phyloP scores from a whole-genome alignment of 2,797 vertebrate species.

The Mycteria americana region DNA sequence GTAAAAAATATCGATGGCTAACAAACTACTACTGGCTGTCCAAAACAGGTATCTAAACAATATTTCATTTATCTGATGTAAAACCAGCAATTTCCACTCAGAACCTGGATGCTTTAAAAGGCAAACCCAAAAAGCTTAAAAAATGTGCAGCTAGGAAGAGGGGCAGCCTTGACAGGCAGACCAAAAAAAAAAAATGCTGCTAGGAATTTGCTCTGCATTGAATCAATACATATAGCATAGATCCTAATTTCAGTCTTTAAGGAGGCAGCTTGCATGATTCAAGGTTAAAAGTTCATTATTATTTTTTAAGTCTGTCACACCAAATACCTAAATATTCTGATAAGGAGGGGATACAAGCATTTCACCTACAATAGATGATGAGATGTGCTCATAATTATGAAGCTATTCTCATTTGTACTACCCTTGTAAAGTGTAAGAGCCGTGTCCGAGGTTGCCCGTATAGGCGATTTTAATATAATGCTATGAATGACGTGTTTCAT shows the following conservation, averaged over 20 bases:
- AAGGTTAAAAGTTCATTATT: slow-evolving; percentile 64
- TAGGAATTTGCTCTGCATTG: slow-evolving; percentile 22
- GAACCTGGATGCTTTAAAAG: not conserved
- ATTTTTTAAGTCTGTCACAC: not conserved
- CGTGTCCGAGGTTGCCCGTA: not conserved
- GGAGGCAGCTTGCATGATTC: slow-evolving; percentile 7
- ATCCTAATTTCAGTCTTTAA: not conserved
- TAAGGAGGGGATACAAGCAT: not conserved
- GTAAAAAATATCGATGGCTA: not conserved
- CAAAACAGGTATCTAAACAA: not conserved
- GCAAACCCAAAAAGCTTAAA: not conserved
- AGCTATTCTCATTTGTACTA: not conserved
- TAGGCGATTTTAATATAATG: not conserved
- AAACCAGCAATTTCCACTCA: not conserved
- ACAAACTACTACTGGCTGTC: not conserved
- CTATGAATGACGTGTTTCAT: not conserved
- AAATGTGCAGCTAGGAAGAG: not conserved
- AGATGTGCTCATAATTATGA: not conserved
- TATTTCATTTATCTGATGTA: not conserved
- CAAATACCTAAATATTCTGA: not conserved
- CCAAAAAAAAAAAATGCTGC: not conserved
- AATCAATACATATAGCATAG: not conserved
- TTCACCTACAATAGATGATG: not conserved
- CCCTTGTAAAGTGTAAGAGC: not conserved
- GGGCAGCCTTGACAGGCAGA: not conserved